Evolutionary conservation across 2,888 invertebrate genomes (phyloP).

Genomic region (Cephus sareptanus): DNA sequence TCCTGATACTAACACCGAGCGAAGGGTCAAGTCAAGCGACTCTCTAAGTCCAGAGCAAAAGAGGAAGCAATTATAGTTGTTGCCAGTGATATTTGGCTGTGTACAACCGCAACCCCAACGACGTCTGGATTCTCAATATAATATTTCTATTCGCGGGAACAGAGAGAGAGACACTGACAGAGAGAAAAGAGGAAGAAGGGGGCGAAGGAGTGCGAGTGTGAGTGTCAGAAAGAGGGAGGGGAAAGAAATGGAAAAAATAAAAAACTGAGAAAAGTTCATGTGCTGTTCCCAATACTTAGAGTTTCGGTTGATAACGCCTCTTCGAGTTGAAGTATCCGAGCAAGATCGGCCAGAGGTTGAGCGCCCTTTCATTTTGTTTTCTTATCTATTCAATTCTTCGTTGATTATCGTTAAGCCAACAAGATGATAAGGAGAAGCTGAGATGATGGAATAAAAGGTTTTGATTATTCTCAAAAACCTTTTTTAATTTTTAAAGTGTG

Average conservation of each 20-base stretch:
- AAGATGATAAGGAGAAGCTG: too few relatives aligned
- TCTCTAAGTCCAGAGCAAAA: slow-evolving; percentile 45
- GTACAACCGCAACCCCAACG: too few relatives aligned
- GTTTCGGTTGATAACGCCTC: slow-evolving; percentile 48
- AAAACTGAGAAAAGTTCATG: slow-evolving; percentile 26
- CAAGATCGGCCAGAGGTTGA: slow-evolving; percentile 36
- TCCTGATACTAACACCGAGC: slow-evolving; percentile 19
- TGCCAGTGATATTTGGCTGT: slow-evolving; percentile 6
- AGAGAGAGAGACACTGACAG: too few relatives aligned
- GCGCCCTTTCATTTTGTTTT: slow-evolving; percentile 3
- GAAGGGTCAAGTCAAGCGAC: slow-evolving; percentile 50
- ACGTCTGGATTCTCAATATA: too few relatives aligned
- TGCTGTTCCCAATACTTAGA: slow-evolving; percentile 43
- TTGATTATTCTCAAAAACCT: slow-evolving; percentile 36
- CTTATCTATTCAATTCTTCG: slow-evolving; percentile 45
- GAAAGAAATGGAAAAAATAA: slow-evolving; percentile 2
- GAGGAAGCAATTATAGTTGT: slow-evolving; percentile 33
- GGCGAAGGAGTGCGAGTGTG: not conserved
- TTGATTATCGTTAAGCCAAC: slow-evolving; percentile 29
- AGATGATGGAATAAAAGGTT: slow-evolving; percentile 31
- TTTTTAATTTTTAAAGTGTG: slow-evolving; percentile 36
- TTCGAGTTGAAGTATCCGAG: slow-evolving; percentile 36
- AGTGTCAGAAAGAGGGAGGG: slow-evolving; percentile 8
- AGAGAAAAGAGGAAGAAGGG: too few relatives aligned
- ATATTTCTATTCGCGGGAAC: too few relatives aligned